phyloP scores from a whole-genome alignment of 1,140 invertebrate species.

The Akabosia matsudoensis region DNA sequence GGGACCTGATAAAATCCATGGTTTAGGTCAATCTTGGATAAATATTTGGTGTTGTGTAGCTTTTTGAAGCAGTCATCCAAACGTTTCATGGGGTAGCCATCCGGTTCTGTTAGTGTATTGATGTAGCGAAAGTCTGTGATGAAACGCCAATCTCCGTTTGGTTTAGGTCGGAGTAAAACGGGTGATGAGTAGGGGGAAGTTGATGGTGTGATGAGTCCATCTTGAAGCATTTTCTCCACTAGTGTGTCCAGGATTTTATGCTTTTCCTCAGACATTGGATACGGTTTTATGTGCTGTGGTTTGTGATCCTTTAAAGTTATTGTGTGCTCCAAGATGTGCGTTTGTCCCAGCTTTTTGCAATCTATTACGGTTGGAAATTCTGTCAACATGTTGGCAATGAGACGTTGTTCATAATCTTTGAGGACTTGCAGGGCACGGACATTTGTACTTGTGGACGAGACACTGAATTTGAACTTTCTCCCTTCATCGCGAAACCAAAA shows the following conservation, averaged over 20 bases:
- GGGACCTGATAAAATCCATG: constrained; percentile 48
- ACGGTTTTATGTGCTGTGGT: not conserved
- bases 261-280: not conserved
- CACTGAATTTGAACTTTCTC: not conserved
- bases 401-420: not conserved
- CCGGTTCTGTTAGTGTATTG: constrained; percentile 1
- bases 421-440: not conserved
- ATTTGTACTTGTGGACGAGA: not conserved
- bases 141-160: constrained; percentile 3
- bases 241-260: not conserved
- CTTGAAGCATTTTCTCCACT: constrained; percentile 24
- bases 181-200: constrained; percentile 28
- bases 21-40: constrained; percentile 15
- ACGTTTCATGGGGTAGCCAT: constrained; percentile 27
- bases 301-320: not conserved
- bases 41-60: not conserved
- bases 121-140: constrained; percentile 26
- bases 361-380: not conserved
- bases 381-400: not conserved
- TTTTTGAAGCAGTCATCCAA: not conserved
- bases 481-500: not conserved
- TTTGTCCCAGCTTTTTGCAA: not conserved
- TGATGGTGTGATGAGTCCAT: constrained; percentile 24
- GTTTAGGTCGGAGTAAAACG: constrained; percentile 9
- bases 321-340: not conserved